Percentiles rank a stretch among this genome's conserved stretches.
phyloP scores from a whole-genome alignment of 2,888 invertebrate genomes.

The Apantesis nais region DNA sequence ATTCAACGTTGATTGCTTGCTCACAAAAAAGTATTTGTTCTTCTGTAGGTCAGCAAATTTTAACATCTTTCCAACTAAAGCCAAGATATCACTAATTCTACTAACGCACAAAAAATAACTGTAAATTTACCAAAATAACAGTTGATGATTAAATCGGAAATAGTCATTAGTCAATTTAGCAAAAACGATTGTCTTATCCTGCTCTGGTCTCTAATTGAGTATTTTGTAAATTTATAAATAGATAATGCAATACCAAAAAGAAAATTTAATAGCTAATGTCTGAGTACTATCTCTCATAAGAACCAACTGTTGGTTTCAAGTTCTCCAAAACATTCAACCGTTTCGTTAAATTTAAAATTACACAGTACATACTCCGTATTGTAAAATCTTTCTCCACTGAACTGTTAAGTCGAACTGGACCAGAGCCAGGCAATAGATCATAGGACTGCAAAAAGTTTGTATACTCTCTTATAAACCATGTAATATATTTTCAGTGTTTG shows the following conservation, averaged over 20 bases:
- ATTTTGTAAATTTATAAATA: too few relatives aligned
- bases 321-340: background rate
- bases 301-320: background rate
- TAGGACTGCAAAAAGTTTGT: conserved; percentile 4
- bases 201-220: too few relatives aligned
- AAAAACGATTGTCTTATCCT: too few relatives aligned
- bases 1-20: background rate
- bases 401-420: conserved; percentile 7
- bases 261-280: background rate
- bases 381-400: conserved; percentile 7
- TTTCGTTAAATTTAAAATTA: background rate
- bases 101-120: background rate
- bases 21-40: background rate
- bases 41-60: background rate
- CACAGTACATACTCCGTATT: background rate
- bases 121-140: background rate
- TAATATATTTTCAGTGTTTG: background rate
- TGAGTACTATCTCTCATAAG: background rate
- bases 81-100: background rate
- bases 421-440: conserved; percentile 10
- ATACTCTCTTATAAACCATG: background rate
- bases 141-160: background rate
- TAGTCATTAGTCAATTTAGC: too few relatives aligned
- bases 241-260: too few relatives aligned
- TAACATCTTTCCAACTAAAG: background rate